Conservation (phyloP, 2,113 vertebrate species). For the Ophiodon elongatus region DNA sequence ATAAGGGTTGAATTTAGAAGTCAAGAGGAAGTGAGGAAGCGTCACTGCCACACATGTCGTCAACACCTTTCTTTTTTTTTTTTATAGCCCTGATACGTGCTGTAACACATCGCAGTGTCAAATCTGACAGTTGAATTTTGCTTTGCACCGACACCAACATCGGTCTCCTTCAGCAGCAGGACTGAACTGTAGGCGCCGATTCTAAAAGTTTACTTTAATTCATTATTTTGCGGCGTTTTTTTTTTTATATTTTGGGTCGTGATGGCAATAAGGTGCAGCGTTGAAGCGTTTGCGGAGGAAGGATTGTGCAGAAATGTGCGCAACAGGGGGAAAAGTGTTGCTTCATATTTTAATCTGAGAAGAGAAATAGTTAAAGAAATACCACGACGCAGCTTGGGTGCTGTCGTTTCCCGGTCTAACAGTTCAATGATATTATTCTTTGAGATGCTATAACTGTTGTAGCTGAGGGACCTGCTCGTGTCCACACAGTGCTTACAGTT, state of each 20-base stretch:
- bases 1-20: slow-evolving; percentile 73
- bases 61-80: background rate
- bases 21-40: slow-evolving; percentile 88
- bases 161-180: no score
- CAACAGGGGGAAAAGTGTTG: background rate
- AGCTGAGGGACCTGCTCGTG: background rate
- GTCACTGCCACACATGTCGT: slow-evolving; percentile 70
- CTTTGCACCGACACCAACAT: no score
- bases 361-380: background rate
- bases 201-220: no score
- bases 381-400: background rate
- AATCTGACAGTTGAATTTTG: background rate
- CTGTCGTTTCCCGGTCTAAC: background rate
- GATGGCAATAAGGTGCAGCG: no score
- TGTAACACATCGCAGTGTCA: background rate
- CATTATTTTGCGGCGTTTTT: no score
- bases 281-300: background rate
- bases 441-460: background rate
- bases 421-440: background rate
- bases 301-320: background rate
- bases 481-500: background rate
- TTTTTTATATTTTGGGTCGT: no score
- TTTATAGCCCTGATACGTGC: background rate
- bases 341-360: background rate
- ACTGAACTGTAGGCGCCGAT: no score